These are phyloP conservation scores for Gobio occitaniae DNA, from an alignment of 2,797 vertebrate species.

Conservation along the genomic window DNA sequence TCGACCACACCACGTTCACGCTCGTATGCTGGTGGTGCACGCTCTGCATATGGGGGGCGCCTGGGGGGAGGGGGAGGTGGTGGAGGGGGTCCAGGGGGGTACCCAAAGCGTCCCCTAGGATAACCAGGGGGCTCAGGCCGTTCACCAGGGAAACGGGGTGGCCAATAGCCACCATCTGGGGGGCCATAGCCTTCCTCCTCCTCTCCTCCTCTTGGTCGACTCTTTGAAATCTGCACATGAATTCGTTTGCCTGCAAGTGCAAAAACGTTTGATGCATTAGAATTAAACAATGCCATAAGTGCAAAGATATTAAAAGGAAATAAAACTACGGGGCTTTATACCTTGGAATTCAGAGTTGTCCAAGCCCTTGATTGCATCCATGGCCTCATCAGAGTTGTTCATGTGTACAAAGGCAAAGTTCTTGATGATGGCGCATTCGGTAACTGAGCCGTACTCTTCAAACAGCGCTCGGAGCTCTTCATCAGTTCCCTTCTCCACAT, in stretches of 20 bases:
- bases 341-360: conserved; percentile 82
- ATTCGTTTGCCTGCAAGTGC: conserved; percentile 87
- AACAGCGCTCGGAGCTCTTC: conserved; percentile 78
- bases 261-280: neutral
- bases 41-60: conserved; percentile 70
- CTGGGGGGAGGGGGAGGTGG: conserved; percentile 73
- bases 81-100: conserved; percentile 72
- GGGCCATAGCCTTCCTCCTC: conserved; percentile 83
- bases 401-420: conserved; percentile 86
- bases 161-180: conserved; percentile 74
- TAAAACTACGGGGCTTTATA: conserved; percentile 41
- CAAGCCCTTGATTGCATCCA: conserved; percentile 81
- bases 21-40: conserved; percentile 62
- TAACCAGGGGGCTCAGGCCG: conserved; percentile 70
- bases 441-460: conserved; percentile 80
- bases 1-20: conserved; percentile 79
- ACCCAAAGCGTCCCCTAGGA: conserved; percentile 72
- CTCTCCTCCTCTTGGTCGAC: conserved; percentile 86
- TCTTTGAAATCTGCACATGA: conserved; percentile 94
- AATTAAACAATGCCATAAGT: neutral
- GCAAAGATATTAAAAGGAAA: neutral
- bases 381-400: conserved; percentile 80
- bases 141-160: conserved; percentile 71
- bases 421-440: conserved; percentile 80
- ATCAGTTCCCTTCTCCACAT: conserved; percentile 79